Conservation (phyloP, 2,888 invertebrate species). For the Trilocha varians region DNA sequence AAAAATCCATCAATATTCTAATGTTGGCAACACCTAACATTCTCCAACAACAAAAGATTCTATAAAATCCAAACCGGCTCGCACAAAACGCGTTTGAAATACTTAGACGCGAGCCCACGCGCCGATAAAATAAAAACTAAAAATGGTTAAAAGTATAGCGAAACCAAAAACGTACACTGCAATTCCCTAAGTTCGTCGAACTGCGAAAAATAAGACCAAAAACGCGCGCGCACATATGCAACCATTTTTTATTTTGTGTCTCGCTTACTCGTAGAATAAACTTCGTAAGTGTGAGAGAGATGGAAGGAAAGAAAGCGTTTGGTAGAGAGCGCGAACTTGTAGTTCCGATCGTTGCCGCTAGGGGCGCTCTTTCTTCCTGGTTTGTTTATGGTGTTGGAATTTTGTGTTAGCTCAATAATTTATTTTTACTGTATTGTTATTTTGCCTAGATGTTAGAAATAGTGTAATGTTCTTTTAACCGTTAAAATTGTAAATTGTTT, state of each 20-base stretch:
- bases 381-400: slow-evolving; percentile 38
- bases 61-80: slow-evolving; percentile 14
- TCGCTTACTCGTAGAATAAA: slow-evolving; percentile 56
- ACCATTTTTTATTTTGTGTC: slow-evolving; percentile 61
- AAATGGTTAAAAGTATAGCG: slow-evolving; percentile 12
- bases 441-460: too few species aligned
- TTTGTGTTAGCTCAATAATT: slow-evolving; percentile 21
- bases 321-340: slow-evolving; percentile 47
- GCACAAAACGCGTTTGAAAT: slow-evolving; percentile 44
- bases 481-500: too few species aligned
- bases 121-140: slow-evolving; percentile 26
- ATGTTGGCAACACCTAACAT: background rate
- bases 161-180: slow-evolving; percentile 17
- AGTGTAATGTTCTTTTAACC: too few species aligned
- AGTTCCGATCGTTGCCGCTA: slow-evolving; percentile 53
- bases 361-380: slow-evolving; percentile 64
- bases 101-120: slow-evolving; percentile 40
- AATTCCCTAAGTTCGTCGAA: slow-evolving; percentile 62
- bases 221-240: slow-evolving; percentile 65
- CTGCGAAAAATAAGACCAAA: slow-evolving; percentile 69
- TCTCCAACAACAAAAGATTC: slow-evolving; percentile 8
- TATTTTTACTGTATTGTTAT: slow-evolving; percentile 16
- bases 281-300: slow-evolving; percentile 37
- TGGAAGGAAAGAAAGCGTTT: slow-evolving; percentile 57
- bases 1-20: background rate